Conservation (phyloP, 2,888 invertebrate genomes). For the Achlya flavicornis region DNA sequence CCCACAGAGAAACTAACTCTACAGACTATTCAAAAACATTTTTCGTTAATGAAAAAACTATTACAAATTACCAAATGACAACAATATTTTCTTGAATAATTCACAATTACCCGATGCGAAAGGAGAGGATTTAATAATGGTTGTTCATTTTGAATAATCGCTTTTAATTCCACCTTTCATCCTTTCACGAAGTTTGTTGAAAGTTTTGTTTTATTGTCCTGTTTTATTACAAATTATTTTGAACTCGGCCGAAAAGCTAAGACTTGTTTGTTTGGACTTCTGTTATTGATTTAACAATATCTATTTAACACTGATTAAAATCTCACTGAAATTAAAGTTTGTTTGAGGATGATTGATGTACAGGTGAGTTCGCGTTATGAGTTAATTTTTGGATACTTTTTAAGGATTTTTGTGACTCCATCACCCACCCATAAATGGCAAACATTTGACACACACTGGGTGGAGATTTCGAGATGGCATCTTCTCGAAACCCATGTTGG, state of each 20-base stretch:
- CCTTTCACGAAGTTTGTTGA: conserved; percentile 8
- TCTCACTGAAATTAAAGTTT: no score
- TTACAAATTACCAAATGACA: conserved; percentile 1
- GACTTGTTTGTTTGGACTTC: not conserved
- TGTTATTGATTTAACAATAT: not conserved
- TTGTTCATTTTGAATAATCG: conserved; percentile 9
- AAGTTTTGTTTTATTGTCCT: conserved; percentile 7
- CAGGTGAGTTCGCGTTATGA: no score
- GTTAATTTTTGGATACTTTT: no score
- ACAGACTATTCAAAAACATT: not conserved
- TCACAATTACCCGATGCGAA: not conserved
- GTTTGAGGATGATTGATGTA: no score
- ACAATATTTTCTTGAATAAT: not conserved
- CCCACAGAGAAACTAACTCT: no score
- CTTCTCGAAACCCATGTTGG: no score
- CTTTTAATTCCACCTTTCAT: conserved; percentile 9
- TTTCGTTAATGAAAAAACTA: not conserved
- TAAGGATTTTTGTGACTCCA: no score
- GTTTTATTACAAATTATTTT: not conserved
- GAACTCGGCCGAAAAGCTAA: not conserved
- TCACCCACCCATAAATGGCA: no score
- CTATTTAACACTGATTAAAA: not conserved
- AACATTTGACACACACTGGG: no score
- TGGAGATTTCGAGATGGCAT: no score
- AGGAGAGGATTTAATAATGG: not conserved